Conservation (phyloP, 2,113 vertebrate genomes). For the Gadus chalcogrammus region DNA sequence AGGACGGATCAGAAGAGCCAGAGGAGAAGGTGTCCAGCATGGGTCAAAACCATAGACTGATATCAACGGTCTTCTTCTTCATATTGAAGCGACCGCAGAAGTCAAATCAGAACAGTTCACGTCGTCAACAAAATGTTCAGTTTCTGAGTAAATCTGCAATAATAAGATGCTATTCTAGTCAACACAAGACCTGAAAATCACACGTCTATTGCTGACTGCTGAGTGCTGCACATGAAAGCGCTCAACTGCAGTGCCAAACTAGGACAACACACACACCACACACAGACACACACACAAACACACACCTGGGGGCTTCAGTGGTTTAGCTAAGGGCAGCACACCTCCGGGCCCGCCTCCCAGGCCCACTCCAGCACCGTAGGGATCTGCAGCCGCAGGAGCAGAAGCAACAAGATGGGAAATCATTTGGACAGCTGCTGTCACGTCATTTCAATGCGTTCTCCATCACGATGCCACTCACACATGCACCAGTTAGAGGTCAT, state of each 20-base stretch:
- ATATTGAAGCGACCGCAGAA: too few species aligned
- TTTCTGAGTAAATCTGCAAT: too few species aligned
- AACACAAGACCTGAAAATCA: not conserved
- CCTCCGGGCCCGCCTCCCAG: conserved; percentile 24
- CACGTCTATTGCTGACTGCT: not conserved
- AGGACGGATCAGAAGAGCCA: too few species aligned
- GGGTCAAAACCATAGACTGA: too few species aligned
- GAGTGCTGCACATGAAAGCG: too few species aligned
- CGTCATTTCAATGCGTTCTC: not conserved
- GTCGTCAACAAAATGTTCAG: too few species aligned
- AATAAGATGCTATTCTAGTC: too few species aligned
- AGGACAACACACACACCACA: not conserved
- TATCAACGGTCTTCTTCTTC: too few species aligned
- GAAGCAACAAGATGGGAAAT: not conserved
- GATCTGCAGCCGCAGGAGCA: conserved; percentile 40
- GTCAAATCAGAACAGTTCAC: too few species aligned
- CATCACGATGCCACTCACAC: not conserved
- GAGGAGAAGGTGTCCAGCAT: too few species aligned
- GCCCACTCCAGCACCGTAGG: conserved; percentile 37
- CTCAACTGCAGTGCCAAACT: too few species aligned
- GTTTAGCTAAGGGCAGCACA: conserved; percentile 63
- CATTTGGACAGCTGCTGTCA: not conserved
- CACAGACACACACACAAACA: conserved; percentile 34
- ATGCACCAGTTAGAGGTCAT: not conserved
- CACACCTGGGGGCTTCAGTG: conserved; percentile 65